phyloP scores from a whole-genome alignment of 2,113 vertebrate genomes.

The Prolemur simus region DNA sequence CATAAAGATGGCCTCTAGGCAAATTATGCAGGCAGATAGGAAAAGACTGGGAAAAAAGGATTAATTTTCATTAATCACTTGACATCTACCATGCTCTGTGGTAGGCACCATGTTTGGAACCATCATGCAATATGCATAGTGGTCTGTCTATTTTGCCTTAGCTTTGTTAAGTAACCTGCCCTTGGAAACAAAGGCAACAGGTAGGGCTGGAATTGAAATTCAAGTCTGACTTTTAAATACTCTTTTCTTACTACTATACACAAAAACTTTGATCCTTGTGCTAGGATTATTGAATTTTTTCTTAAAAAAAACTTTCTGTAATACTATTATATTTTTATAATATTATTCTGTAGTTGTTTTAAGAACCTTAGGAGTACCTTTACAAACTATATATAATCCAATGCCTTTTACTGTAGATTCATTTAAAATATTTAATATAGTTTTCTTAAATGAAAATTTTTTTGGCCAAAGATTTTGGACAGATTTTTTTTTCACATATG shows the following conservation, averaged over 20 bases:
- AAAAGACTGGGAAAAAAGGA: background rate
- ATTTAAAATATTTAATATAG: background rate
- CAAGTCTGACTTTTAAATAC: background rate
- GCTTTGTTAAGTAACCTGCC: background rate
- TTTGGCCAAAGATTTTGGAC: background rate
- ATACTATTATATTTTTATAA: background rate
- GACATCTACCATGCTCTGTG: fast-evolving
- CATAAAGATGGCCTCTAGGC: background rate
- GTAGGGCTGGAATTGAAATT: background rate
- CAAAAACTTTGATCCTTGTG: background rate
- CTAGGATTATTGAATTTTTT: background rate
- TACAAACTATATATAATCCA: background rate
- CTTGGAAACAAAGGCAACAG: background rate
- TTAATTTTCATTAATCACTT: background rate
- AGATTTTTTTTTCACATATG: background rate
- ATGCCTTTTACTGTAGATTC: background rate
- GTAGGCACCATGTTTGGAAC: background rate
- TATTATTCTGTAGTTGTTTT: background rate
- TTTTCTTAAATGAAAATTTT: background rate
- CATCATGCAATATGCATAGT: background rate
- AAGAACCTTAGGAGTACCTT: background rate
- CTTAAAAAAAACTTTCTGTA: background rate
- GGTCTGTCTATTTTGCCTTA: background rate
- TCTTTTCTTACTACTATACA: background rate
- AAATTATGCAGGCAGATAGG: background rate